A percentile compares a stretch with the other conserved stretches of the same genome.
phyloP scores from a whole-genome alignment of 2,113 vertebrate species.

The Sisor rabdophorus region DNA sequence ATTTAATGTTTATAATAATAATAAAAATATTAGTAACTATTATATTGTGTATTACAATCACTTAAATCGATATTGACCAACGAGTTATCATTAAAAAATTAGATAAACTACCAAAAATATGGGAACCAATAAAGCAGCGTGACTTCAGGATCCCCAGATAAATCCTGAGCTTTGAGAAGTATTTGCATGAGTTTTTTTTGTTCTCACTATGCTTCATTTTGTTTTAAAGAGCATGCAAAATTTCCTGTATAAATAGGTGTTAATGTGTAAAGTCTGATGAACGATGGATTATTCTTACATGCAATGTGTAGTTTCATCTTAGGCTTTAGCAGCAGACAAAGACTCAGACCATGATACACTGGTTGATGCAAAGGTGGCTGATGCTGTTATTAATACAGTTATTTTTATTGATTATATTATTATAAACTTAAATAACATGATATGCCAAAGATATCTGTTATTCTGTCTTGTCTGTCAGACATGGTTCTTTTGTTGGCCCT shows the following conservation, averaged over 20 bases:
- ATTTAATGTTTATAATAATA: neutral
- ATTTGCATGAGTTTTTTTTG: neutral
- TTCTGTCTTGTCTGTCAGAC: neutral
- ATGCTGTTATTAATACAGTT: neutral
- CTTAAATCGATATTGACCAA: neutral
- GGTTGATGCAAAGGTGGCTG: neutral
- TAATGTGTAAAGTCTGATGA: neutral
- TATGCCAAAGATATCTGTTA: neutral
- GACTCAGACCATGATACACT: neutral
- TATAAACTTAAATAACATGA: neutral
- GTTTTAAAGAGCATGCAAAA: neutral
- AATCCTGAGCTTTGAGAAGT: neutral
- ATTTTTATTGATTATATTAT: neutral
- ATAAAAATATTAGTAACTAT: neutral
- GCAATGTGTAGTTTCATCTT: neutral
- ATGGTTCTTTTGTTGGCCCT: conserved; percentile 11
- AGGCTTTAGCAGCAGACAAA: neutral
- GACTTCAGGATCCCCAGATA: neutral
- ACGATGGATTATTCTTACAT: neutral
- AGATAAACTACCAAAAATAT: neutral
- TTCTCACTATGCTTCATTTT: neutral
- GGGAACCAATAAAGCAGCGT: neutral
- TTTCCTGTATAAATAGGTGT: neutral
- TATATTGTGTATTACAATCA: neutral
- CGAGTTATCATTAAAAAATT: neutral